phyloP scores from a whole-genome alignment of 2,113 vertebrate genomes.

The Eulemur rufifrons region DNA sequence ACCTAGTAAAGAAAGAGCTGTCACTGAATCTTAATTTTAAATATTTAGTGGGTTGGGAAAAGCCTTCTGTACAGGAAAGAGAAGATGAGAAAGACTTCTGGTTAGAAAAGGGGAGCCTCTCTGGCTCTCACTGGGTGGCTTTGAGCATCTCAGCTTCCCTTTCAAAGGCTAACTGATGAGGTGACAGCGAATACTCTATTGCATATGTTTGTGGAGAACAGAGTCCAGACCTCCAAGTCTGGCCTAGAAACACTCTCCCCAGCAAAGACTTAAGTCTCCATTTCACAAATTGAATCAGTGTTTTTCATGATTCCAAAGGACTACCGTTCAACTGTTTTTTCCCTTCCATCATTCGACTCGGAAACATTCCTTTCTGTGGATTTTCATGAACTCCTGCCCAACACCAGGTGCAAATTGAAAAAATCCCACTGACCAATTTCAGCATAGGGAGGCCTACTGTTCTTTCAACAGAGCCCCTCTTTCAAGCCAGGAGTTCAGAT shows the following conservation, averaged over 20 bases:
- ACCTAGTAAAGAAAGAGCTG: constrained; percentile 8
- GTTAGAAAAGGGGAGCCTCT: constrained; percentile 17
- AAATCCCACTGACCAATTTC: constrained; percentile 70
- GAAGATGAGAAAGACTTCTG: constrained; percentile 5
- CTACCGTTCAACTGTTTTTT: neutral
- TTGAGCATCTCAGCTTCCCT: neutral
- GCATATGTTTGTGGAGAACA: neutral
- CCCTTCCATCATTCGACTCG: constrained; percentile 19
- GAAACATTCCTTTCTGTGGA: constrained; percentile 61
- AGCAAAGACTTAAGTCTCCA: neutral
- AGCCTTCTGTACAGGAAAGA: neutral
- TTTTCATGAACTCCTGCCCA: constrained; percentile 59
- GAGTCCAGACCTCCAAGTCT: constrained; percentile 12
- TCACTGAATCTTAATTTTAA: constrained; percentile 24
- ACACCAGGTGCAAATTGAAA: constrained; percentile 67
- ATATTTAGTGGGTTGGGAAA: neutral
- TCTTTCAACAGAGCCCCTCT: constrained; percentile 72
- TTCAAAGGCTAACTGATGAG: neutral
- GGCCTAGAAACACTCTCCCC: constrained; percentile 24
- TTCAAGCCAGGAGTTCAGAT: constrained; percentile 68
- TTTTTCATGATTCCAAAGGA: constrained; percentile 62
- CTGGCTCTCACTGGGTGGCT: constrained; percentile 22
- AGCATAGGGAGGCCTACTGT: constrained; percentile 65
- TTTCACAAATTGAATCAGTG: constrained; percentile 34
- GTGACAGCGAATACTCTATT: neutral